Evolutionary conservation across 2,888 invertebrate species (phyloP), one percentile per base, ranked within the genome.

Genomic region (Bursaphelenchus okinawaensis): DNA sequence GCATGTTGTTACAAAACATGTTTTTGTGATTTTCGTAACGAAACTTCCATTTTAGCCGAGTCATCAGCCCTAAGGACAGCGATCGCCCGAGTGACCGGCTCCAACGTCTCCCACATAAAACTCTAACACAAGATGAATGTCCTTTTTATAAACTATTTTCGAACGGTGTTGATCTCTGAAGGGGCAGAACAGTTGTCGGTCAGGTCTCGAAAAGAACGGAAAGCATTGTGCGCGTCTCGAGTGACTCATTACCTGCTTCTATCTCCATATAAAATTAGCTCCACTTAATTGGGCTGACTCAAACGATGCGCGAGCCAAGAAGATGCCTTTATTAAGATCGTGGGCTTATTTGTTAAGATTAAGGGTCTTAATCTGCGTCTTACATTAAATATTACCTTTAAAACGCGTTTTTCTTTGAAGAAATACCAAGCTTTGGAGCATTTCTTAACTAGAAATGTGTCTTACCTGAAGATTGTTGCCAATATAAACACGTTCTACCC

Each of bases 1-100:
- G n/a, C n/a, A n/a, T n/a, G n/a, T n/a, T n/a, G n/a, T n/a, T n/a
- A n/a, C n/a, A n/a, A n/a, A n/a, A n/a, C n/a, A n/a, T n/a, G n/a
- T n/a, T n/a, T n/a, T n/a, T n/a, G n/a, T n/a, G n/a, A n/a, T n/a
- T n/a, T n/a, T n/a, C n/a, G n/a, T n/a, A n/a, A n/a, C n/a, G n/a
- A n/a, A n/a, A n/a, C n/a, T n/a, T n/a, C n/a, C n/a, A n/a, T 65
- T 66, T 26, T 40, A 63, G 63, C 16, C n/a, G 63, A 63, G 27
- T 19, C 29, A 24, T n/a, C 7, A 1, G 63, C 20, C n/a, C 63
- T 63, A n/a, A 63, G 27, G 20, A 66, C 24, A n/a, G 63, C 63
- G 24, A 66, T 63, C 8, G 62, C 63, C 19, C 40, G 29, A 63
- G 63, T 63, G 19, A 64, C 62, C n/a, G 63, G 63, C 19, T 27